These are phyloP conservation scores for Hydractinia symbiolongicarpus DNA, from an alignment of 30 jellyfish, hydroid and myxozoan genomes.

Conservation along the genomic window DNA sequence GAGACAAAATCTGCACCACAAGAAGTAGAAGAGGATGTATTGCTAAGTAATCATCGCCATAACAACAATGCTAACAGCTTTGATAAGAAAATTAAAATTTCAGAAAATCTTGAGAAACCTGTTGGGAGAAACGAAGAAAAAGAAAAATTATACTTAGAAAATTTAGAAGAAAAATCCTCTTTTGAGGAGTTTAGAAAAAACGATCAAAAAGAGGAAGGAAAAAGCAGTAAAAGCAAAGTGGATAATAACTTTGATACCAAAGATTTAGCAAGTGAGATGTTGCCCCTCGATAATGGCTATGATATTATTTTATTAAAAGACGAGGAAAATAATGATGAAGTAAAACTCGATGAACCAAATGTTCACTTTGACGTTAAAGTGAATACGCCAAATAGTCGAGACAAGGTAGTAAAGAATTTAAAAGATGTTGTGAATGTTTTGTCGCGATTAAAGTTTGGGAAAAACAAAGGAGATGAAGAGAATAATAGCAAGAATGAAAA, in stretches of 20 bases:
- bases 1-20: no score
- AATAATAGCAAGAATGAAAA: neutral
- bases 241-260: neutral
- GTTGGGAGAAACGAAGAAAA: no score
- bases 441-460: neutral
- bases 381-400: constrained; percentile 12
- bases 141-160: no score
- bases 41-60: no score
- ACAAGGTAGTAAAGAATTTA: neutral
- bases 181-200: no score
- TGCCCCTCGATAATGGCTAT: neutral
- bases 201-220: no score
- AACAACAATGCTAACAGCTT: no score
- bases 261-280: neutral
- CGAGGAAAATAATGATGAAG: neutral
- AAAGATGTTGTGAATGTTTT: neutral
- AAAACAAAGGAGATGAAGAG: neutral
- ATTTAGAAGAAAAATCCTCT: no score
- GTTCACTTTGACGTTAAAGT: neutral
- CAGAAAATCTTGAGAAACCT: no score
- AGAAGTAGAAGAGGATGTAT: no score
- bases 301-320: neutral
- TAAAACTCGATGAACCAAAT: constrained; percentile 12
- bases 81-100: no score
- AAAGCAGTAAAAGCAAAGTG: neutral